Evolutionary conservation across 1,140 invertebrate genomes (phyloP).

Genomic region (Lanistes nyassanus): DNA sequence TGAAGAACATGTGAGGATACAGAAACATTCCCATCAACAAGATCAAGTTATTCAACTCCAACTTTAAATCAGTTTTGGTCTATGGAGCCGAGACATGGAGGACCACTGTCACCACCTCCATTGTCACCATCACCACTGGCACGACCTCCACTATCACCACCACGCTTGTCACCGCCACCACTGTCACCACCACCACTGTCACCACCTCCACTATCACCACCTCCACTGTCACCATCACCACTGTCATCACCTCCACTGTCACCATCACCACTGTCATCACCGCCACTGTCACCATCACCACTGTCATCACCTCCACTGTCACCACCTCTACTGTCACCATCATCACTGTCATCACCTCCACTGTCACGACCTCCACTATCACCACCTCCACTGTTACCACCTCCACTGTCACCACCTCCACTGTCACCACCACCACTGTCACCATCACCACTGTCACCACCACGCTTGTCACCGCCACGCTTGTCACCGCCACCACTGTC

Average conservation of each 20-base stretch:
- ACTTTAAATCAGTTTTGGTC: too few relatives aligned
- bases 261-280: too few relatives aligned
- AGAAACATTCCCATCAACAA: too few relatives aligned
- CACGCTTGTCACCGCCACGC: neutral
- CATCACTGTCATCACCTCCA: too few relatives aligned
- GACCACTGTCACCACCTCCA: neutral
- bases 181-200: slow-evolving; percentile 5
- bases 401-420: neutral
- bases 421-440: slow-evolving; percentile 5
- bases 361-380: neutral
- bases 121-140: too few relatives aligned
- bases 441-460: too few relatives aligned
- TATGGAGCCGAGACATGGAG: too few relatives aligned
- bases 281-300: too few relatives aligned
- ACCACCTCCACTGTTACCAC: slow-evolving; percentile 2
- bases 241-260: neutral
- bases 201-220: slow-evolving; percentile 2
- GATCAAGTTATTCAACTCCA: neutral
- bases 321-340: too few relatives aligned
- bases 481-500: neutral
- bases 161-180: neutral
- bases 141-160: neutral
- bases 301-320: too few relatives aligned
- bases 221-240: too few relatives aligned
- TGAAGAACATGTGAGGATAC: too few relatives aligned